Evolutionary conservation across 2,888 invertebrate species (phyloP), one percentile per base, ranked within the genome.

Genomic region (Drosophila mimetica): DNA sequence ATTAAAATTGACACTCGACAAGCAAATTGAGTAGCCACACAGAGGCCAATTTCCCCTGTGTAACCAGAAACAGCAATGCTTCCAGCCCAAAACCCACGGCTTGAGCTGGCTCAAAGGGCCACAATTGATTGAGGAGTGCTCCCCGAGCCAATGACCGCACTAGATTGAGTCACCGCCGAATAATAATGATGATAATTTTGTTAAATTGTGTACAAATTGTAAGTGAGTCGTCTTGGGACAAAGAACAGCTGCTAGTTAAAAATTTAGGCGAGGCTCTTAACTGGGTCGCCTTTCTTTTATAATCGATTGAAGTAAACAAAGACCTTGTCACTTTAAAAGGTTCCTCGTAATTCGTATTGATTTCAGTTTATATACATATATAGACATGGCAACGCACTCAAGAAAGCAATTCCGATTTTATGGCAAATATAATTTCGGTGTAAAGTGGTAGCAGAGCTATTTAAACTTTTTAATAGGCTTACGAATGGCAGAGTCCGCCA

Each of bases 51-150:
- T 42, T 6, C 14, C 44, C 18, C n/a, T 5, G 44, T 53, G 70
- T 53, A 72, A 72, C 65, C 52, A 53, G 30, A 71, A 65, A 73
- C 73, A 65, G 66, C 73, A 54, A 73, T n/a, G 50, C 41, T 44
- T 41, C 28, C 34, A 30, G 9, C 16, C 66, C 9, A 16, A 51
- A 69, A 36, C 41, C 51, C 11, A 30, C 39, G 46, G 36, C 14
- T 25, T 28, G 42, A 36, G 52, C 14, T 6, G 28, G 20, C 36
- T 18, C 7, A 2, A 32, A 66, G 46, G 47, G 57, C 14, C 36
- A 37, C 37, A 51, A 58, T 53, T 25, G 25, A 61, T 32, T 46
- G 37, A 39, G 28, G 65, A 34, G 65, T 28, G 41, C 11, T 30
- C 34, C n/a, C 42, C 67, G n/a, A 30, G 64, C 54, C 54, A 67